phyloP scores from a whole-genome alignment of 2,888 invertebrate genomes.

The Aethes cnicana region DNA sequence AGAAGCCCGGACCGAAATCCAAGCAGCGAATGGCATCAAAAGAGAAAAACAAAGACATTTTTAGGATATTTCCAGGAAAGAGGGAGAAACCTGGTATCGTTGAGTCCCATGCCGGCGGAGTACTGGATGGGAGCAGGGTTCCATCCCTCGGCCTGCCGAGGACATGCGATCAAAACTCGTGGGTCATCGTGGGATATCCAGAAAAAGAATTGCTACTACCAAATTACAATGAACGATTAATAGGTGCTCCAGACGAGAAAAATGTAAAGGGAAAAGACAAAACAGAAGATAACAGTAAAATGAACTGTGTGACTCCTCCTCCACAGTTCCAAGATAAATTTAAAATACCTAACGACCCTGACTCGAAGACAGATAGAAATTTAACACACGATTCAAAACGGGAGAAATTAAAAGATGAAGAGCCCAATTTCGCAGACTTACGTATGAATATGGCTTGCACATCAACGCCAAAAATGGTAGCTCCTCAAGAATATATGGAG shows the following conservation, averaged over 20 bases:
- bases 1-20: conserved; percentile 72
- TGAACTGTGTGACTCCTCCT: conserved; percentile 67
- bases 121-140: conserved; percentile 66
- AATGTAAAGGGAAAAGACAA: conserved; percentile 52
- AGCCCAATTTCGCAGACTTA: conserved; percentile 64
- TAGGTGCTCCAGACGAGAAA: conserved; percentile 54
- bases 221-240: conserved; percentile 68
- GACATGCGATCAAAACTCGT: conserved; percentile 62
- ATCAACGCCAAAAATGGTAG: conserved; percentile 77
- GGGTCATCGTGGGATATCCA: conserved; percentile 73
- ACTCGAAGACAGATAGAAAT: conserved; percentile 60
- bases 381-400: conserved; percentile 72
- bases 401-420: conserved; percentile 73
- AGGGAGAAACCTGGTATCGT: conserved; percentile 64
- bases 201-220: conserved; percentile 70
- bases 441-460: conserved; percentile 73
- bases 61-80: conserved; percentile 66
- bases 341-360: conserved; percentile 58
- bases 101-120: conserved; percentile 62
- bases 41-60: conserved; percentile 64
- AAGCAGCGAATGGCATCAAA: conserved; percentile 68
- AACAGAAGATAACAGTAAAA: conserved; percentile 50
- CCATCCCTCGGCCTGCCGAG: conserved; percentile 72
- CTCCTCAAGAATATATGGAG: conserved; percentile 68
- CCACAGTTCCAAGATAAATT: conserved; percentile 75